Evolutionary conservation across 2,113 vertebrate genomes (phyloP), one percentile per base, ranked within the genome.

Genomic region (Chloropsis cyanopogon): DNA sequence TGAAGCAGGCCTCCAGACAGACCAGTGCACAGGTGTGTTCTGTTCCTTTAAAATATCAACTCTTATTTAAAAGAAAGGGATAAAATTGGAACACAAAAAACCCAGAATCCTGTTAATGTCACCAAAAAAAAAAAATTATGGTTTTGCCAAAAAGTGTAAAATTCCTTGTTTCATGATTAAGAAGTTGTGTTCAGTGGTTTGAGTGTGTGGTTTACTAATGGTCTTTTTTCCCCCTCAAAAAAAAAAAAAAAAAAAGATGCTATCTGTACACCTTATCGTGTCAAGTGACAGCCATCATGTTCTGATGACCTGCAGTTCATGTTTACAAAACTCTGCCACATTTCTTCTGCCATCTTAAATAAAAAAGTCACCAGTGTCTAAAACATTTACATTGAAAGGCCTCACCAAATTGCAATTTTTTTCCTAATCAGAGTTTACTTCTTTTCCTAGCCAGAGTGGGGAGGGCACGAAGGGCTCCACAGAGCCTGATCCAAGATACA

Each of bases 401-500:
- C 75, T 75, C 52, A 47, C 20, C 52, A 75, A 75, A 75, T 11
- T 85, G 15, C 2, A 0, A 57, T 16, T 35, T n/a, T 85, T 73
- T 46, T 56, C 29, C 49, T 41, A 33, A 54, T 14, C 14, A 33
- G 22, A 63, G n/a, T 39, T 26, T 46, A 37, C 33, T 72, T 54
- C 22, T 64, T 47, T 47, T 73, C 50, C 24, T 65, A 75, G 46
- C 57, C 42, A 42, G n/a, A 56, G 10, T 29, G n/a, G 41, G 49
- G 29, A 75, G 33, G 21, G 44, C 0, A 1, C 0, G 0, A 46
- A 81, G 33, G 33, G 35, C 12, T 54, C 21, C 50, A 7, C 26
- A 46, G 39, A 71, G 47, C 29, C 28, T 0, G 7, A 63, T 47
- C 29, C 66, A 83, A 95, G 57, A 68, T 15, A 57, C 12, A 37